A percentile compares a stretch with the other conserved stretches of the same genome.
phyloP scores from a whole-genome alignment of 1,140 invertebrate genomes.

The Aphaenogaster rudis region DNA sequence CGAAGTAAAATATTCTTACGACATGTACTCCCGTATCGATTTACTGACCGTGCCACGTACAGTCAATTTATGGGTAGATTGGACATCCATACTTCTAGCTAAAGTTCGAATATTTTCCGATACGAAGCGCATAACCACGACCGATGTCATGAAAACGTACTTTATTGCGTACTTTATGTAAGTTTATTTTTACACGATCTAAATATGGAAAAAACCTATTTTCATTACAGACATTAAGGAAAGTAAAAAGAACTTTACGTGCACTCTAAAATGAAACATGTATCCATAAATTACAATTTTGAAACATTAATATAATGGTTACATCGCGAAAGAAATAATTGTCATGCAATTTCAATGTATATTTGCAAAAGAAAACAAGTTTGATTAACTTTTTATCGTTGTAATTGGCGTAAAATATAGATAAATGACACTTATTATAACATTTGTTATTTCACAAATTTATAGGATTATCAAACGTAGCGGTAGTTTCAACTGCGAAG shows the following conservation, averaged over 20 bases:
- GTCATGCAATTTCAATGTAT: neutral
- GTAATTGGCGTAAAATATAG: neutral
- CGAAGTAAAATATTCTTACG: slow-evolving; percentile 60
- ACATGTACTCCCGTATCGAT: slow-evolving; percentile 58
- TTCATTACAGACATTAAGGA: slow-evolving; percentile 16
- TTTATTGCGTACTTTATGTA: slow-evolving; percentile 10
- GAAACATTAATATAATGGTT: neutral
- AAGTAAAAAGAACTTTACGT: neutral
- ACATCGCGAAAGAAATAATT: neutral
- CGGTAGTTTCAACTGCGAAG: neutral
- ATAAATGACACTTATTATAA: neutral
- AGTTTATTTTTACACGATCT: slow-evolving; percentile 30
- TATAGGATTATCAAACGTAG: neutral
- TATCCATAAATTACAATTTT: neutral
- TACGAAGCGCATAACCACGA: neutral
- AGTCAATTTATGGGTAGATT: slow-evolving; percentile 43
- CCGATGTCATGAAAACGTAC: neutral
- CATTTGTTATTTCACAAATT: neutral
- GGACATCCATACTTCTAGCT: slow-evolving; percentile 9
- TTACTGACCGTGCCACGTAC: slow-evolving; percentile 21
- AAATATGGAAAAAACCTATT: slow-evolving; percentile 5
- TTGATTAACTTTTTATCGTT: neutral
- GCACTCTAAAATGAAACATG: neutral
- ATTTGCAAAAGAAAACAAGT: neutral
- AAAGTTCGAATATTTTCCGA: slow-evolving; percentile 33